Evolutionary conservation across 2,888 invertebrate genomes (phyloP), one percentile per base, ranked within the genome.

Genomic region (Campopleginae sp.): DNA sequence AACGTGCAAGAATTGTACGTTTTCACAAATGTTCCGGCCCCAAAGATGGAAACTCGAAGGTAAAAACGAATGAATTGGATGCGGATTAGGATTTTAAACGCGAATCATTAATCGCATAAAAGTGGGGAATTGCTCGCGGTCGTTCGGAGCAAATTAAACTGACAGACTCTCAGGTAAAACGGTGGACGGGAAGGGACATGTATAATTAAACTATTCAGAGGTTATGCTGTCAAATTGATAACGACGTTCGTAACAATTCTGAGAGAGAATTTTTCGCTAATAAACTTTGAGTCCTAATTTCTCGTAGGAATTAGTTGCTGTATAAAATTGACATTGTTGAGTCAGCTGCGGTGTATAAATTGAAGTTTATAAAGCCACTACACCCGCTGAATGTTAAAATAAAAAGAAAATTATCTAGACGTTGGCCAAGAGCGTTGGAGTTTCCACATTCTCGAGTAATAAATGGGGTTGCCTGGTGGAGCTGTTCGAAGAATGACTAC

Each of bases 401-500:
- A 48, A 31, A 48, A 63, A 65, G 54, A 66, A 80, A 80, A 27
- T 54, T 65, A 27, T 10, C 33, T 46, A 72, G 85, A 85, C 81
- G 78, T 85, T 82, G 74, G 81, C 78, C 68, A 31, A 70, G 66
- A 81, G 70, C 33, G 72, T 12, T 19, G 27, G 77, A 58, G 79
- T 66, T 76, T 79, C 33, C 71, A 71, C 76, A 76, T 80, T 76
- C 48, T 74, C 71, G 66, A 76, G 79, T 82, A 82, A 77, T 48
- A 72, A 85, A 82, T 80, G 66, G 66, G 79, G 72, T 82, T 82
- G 48, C 79, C 80, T 46, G 23, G 76, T 66, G 31, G 61, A 76
- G 85, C 46, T 23, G 76, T 66, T 80, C 70, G 76, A 66, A 78
- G 72, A 72, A 71, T 76, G 81, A 83, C 33, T 38, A 66, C 42